Conservation (phyloP, 30 jellyfish, hydroid and myxozoan species). For the Euphysa ruthae region DNA sequence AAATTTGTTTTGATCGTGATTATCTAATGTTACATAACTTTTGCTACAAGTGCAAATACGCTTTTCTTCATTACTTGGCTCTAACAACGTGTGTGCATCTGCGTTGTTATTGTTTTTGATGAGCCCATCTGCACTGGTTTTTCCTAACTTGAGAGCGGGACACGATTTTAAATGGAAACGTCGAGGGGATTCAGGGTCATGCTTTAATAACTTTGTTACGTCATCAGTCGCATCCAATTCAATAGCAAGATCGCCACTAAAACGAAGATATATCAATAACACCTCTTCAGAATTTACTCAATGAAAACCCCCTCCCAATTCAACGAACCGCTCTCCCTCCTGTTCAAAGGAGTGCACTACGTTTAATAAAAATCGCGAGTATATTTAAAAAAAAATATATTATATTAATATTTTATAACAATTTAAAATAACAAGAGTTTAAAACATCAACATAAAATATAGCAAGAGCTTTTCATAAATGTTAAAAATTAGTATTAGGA, state of each 20-base stretch:
- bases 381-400: too few species aligned
- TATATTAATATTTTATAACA: too few species aligned
- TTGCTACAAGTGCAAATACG: conserved; percentile 37
- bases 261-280: neutral
- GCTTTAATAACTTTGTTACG: conserved; percentile 8
- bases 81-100: conserved; percentile 43
- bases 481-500: too few species aligned
- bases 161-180: conserved; percentile 56
- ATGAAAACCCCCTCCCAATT: too few species aligned
- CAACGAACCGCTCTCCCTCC: too few species aligned
- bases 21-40: conserved; percentile 28
- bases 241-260: conserved; percentile 26
- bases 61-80: conserved; percentile 19
- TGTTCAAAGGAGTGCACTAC: too few species aligned
- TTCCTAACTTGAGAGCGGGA: conserved; percentile 39
- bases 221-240: conserved; percentile 8
- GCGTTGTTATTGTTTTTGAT: conserved; percentile 23
- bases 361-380: too few species aligned
- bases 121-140: neutral
- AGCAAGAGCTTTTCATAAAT: too few species aligned
- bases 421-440: too few species aligned
- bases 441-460: too few species aligned
- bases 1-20: conserved; percentile 57
- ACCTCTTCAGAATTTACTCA: too few species aligned
- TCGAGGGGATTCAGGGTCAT: conserved; percentile 34